These are phyloP conservation scores for Danaus melanippus DNA, from an alignment of 1,140 invertebrate species.

Conservation along the genomic window DNA sequence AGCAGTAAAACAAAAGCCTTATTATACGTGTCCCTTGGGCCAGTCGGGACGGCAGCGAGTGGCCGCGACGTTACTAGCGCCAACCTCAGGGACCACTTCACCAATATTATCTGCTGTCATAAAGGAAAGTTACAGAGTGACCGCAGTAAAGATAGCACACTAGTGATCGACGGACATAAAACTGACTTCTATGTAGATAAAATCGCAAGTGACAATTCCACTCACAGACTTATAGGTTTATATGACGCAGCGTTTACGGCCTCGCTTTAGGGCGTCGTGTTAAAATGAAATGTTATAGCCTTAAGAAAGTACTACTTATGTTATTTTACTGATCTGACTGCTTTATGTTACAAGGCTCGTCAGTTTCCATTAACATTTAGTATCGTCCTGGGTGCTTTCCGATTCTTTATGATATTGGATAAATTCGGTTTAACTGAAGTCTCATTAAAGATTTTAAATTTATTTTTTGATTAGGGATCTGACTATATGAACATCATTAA, in stretches of 20 bases:
- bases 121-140: slow-evolving; percentile 28
- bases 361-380: too few relatives aligned
- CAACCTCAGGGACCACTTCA: slow-evolving; percentile 18
- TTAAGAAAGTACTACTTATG: too few relatives aligned
- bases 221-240: slow-evolving; percentile 22
- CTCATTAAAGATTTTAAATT: too few relatives aligned
- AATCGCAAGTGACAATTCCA: slow-evolving; percentile 27
- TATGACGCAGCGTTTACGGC: slow-evolving; percentile 27
- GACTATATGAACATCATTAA: too few relatives aligned
- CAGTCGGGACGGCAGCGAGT: slow-evolving; percentile 3
- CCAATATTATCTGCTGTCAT: slow-evolving; percentile 28
- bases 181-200: slow-evolving; percentile 31
- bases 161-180: slow-evolving; percentile 26
- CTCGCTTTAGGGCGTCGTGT: slow-evolving; percentile 20
- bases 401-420: too few relatives aligned
- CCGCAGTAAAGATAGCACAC: slow-evolving; percentile 31
- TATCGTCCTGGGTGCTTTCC: too few relatives aligned
- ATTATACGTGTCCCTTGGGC: slow-evolving; percentile 10
- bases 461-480: too few relatives aligned
- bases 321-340: too few relatives aligned
- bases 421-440: too few relatives aligned
- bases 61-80: slow-evolving; percentile 2
- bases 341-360: too few relatives aligned
- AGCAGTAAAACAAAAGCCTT: slow-evolving; percentile 8
- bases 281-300: slow-evolving; percentile 20